These are phyloP conservation scores for Scolopax rusticola DNA, from an alignment of 2,797 vertebrate species.

Conservation along the genomic window DNA sequence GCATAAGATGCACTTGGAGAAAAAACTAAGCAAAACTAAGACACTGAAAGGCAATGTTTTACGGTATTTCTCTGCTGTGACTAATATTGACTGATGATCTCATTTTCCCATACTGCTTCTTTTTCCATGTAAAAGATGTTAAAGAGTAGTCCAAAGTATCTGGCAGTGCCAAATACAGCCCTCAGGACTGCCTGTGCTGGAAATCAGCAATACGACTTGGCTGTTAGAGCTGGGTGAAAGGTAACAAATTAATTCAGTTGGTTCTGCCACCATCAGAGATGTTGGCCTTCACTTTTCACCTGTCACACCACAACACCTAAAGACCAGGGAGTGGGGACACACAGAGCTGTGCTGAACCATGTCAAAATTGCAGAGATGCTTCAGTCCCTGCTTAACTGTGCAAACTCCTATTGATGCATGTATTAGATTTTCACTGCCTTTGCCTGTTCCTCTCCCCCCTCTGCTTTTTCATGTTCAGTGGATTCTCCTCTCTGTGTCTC, in stretches of 20 bases:
- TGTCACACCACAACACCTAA: background rate
- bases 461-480: constrained; percentile 75
- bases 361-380: constrained; percentile 35
- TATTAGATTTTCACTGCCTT: constrained; percentile 49
- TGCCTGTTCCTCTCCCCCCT: constrained; percentile 52
- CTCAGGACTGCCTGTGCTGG: background rate
- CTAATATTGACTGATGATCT: background rate
- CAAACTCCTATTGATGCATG: constrained; percentile 48
- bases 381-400: constrained; percentile 25
- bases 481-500: constrained; percentile 70
- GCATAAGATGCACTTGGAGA: background rate
- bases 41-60: background rate
- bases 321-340: background rate
- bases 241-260: background rate
- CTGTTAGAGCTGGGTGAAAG: background rate
- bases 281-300: background rate
- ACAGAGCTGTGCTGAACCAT: background rate
- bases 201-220: background rate
- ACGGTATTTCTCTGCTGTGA: background rate
- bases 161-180: background rate
- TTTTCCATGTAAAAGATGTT: background rate
- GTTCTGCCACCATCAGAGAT: background rate
- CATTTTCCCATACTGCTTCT: background rate
- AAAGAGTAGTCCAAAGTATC: background rate
- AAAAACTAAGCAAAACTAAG: background rate